Conservation (phyloP, 2,797 vertebrate species). For the Pachyuromys duprasi region DNA sequence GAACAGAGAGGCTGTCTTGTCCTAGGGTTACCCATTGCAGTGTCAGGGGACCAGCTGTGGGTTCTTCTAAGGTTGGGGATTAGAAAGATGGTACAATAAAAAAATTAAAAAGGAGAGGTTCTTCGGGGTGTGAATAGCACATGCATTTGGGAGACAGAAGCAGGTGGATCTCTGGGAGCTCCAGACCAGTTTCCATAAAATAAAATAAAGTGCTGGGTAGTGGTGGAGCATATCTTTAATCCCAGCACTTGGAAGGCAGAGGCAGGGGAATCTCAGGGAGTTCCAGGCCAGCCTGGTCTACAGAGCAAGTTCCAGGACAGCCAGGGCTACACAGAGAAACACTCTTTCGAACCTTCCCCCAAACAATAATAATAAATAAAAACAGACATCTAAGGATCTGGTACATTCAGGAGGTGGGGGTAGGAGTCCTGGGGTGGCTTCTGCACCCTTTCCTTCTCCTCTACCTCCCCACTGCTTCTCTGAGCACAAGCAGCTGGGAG, state of each 20-base stretch:
- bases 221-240: background rate
- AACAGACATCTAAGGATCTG: background rate
- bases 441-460: background rate
- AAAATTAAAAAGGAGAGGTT: background rate
- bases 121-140: background rate
- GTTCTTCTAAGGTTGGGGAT: background rate
- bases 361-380: background rate
- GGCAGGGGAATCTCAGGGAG: background rate
- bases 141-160: background rate
- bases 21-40: background rate
- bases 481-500: background rate
- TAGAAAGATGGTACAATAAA: background rate
- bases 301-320: background rate
- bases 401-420: background rate
- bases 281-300: background rate
- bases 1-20: background rate
- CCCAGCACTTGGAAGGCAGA: no score
- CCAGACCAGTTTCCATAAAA: background rate
- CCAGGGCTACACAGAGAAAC: background rate
- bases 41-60: background rate
- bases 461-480: background rate
- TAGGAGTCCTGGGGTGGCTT: background rate
- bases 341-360: background rate
- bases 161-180: background rate
- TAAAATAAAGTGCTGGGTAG: background rate